A percentile compares a stretch with the other conserved stretches of the same genome.
phyloP scores from a whole-genome alignment of 2,113 vertebrate genomes.

The Willisornis vidua region DNA sequence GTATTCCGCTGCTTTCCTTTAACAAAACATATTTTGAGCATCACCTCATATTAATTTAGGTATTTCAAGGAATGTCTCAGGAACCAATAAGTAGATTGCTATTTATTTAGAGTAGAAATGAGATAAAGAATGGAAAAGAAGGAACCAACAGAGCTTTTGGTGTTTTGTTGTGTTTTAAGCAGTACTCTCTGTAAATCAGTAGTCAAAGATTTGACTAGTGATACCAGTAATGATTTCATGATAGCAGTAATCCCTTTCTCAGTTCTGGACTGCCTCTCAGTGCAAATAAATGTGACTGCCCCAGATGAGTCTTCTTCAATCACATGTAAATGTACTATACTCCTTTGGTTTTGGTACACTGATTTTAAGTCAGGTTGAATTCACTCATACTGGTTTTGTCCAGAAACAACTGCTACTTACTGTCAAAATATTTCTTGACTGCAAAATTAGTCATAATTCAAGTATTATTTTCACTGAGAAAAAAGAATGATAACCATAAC shows the following conservation, averaged over 20 bases:
- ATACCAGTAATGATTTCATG: background rate
- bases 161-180: background rate
- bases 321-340: background rate
- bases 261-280: background rate
- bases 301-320: background rate
- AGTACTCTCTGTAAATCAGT: background rate
- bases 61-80: background rate
- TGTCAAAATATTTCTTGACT: background rate
- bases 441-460: background rate
- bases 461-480: background rate
- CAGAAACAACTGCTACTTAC: background rate
- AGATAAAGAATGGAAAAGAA: background rate
- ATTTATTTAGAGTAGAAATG: background rate
- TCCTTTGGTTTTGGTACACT: background rate
- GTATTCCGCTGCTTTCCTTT: background rate
- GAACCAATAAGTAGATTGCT: background rate
- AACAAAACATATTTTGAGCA: background rate
- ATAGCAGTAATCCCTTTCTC: background rate
- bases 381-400: background rate
- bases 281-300: background rate
- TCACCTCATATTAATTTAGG: background rate
- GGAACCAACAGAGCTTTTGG: background rate
- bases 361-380: background rate
- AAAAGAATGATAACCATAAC: background rate
- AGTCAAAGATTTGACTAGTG: background rate